Percentiles rank a stretch among this genome's conserved stretches.
Evolutionary conservation across 2,888 invertebrate species (phyloP).

Genomic region (Aphodius granarius): DNA sequence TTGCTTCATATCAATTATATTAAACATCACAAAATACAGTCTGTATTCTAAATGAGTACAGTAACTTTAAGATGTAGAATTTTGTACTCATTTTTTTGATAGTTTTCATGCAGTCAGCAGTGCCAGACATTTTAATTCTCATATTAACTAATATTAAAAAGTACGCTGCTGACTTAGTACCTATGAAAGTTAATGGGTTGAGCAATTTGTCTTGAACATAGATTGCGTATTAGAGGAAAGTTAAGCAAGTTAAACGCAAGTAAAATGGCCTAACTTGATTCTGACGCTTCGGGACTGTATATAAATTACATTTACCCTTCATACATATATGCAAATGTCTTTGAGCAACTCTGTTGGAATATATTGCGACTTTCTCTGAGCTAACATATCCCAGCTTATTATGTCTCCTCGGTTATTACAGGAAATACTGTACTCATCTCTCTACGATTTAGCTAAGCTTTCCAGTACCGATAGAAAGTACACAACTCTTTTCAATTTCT

Average conservation of each 20-base stretch:
- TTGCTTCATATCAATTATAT: neutral
- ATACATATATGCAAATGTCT: neutral
- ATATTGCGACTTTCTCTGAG: neutral
- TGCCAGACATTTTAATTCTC: too few species aligned
- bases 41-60: too few species aligned
- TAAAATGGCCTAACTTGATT: neutral
- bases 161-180: neutral
- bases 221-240: neutral
- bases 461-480: too few species aligned
- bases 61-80: too few species aligned
- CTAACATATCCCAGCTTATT: neutral
- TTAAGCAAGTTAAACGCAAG: neutral
- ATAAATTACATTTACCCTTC: neutral
- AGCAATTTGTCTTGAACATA: neutral
- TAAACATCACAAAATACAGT: neutral
- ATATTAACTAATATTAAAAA: neutral
- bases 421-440: too few species aligned
- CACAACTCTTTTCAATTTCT: too few species aligned
- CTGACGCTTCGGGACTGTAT: neutral
- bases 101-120: too few species aligned
- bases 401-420: neutral
- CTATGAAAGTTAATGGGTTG: too few species aligned
- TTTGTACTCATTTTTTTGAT: too few species aligned
- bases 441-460: too few species aligned
- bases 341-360: neutral